phyloP scores from a whole-genome alignment of 2,113 vertebrate species.

The Alligator mississippiensis region DNA sequence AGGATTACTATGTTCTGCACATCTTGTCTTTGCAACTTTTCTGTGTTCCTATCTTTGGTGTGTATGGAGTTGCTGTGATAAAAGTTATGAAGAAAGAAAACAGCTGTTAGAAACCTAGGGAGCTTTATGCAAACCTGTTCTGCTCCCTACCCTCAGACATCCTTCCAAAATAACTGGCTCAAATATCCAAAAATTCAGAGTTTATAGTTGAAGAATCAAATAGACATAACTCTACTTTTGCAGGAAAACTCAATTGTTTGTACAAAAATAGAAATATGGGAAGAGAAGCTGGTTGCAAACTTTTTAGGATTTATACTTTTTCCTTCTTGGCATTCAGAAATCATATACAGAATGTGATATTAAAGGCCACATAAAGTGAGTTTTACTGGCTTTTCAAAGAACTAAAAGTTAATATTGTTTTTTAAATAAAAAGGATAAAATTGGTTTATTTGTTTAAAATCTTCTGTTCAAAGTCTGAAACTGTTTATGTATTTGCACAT shows the following conservation, averaged over 20 bases:
- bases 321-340: background rate
- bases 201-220: constrained; percentile 20
- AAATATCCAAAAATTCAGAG: background rate
- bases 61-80: background rate
- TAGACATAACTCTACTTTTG: background rate
- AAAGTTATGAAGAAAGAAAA: constrained; percentile 19
- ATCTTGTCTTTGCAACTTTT: background rate
- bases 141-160: constrained; percentile 11
- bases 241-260: background rate
- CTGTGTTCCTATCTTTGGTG: background rate
- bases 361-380: background rate
- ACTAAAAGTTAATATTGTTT: background rate
- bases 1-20: background rate
- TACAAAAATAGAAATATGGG: background rate
- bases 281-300: background rate
- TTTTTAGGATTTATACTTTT: background rate
- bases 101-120: constrained; percentile 24
- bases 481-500: background rate
- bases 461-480: background rate
- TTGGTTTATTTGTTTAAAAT: background rate
- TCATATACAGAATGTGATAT: background rate
- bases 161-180: background rate
- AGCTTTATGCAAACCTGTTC: background rate
- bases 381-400: background rate
- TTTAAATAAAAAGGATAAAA: background rate